Evolutionary conservation across 2,797 vertebrate species (phyloP).

Genomic region (Menidia menidia): DNA sequence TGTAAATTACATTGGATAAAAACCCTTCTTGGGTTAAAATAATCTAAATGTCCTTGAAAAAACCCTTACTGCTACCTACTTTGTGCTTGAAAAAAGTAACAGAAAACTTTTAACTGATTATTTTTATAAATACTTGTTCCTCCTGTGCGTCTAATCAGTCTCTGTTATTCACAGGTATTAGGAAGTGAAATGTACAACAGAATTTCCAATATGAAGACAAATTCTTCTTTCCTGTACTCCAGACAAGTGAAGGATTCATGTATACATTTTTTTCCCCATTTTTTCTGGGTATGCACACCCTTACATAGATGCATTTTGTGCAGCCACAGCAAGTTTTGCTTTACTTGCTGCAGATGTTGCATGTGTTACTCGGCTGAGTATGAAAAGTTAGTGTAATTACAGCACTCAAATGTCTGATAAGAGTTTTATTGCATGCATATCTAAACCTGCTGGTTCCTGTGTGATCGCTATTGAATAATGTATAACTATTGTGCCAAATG

Average conservation of each 20-base stretch:
- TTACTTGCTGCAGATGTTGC: constrained; percentile 21
- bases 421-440: constrained; percentile 27
- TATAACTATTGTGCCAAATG: constrained; percentile 72
- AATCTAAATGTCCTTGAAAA: no score
- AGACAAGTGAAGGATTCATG: constrained; percentile 32
- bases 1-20: no score
- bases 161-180: constrained; percentile 75
- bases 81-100: neutral
- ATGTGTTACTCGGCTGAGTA: constrained; percentile 18
- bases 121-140: no score
- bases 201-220: constrained; percentile 24
- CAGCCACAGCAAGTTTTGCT: constrained; percentile 25
- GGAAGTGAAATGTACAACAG: constrained; percentile 34
- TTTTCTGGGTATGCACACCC: constrained; percentile 49
- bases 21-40: no score
- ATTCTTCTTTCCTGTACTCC: constrained; percentile 6
- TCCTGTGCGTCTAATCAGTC: constrained; percentile 2
- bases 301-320: constrained; percentile 51
- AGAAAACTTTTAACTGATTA: no score
- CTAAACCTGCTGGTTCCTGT: constrained; percentile 26
- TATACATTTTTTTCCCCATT: constrained; percentile 55
- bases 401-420: constrained; percentile 22
- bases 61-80: neutral
- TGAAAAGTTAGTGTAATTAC: constrained; percentile 26
- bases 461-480: constrained; percentile 29